A percentile compares a stretch with the other conserved stretches of the same genome.
Evolutionary conservation across 1,140 invertebrate species (phyloP).

Genomic region (Octopus bimaculoides): DNA sequence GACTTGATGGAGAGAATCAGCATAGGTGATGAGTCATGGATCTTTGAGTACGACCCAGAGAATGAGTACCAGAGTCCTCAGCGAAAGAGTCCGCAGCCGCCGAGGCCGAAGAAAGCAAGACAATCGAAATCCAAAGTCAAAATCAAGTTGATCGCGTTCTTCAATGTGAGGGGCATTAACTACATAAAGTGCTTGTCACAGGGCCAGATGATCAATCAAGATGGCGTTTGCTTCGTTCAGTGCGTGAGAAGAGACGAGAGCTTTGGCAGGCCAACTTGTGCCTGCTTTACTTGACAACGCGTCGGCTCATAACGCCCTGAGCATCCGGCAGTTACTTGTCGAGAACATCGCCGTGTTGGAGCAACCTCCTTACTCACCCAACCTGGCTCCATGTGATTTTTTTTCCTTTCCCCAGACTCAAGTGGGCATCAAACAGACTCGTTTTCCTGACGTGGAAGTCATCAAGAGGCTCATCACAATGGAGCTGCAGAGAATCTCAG

Average conservation of each 20-base stretch:
- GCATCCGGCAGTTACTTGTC: constrained; percentile 5
- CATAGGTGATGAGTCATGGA: not conserved
- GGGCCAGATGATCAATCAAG: not conserved
- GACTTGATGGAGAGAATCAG: not conserved
- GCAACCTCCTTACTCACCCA: not conserved
- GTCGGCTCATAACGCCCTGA: constrained; percentile 1
- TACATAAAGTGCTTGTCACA: not conserved
- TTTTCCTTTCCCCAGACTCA: not conserved
- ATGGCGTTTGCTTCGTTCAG: constrained; percentile 2
- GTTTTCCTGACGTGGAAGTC: not conserved
- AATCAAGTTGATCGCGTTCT: not conserved
- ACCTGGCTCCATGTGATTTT: not conserved
- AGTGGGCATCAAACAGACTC: not conserved
- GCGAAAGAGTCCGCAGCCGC: not conserved
- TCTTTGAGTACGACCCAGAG: constrained; percentile 5
- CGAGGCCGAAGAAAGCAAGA: not conserved
- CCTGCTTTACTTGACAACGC: not conserved
- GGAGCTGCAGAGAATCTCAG: not conserved
- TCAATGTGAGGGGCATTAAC: constrained; percentile 1
- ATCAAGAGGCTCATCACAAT: not conserved
- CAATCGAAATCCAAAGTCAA: not conserved
- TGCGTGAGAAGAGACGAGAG: constrained; percentile 11
- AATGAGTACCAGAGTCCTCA: not conserved
- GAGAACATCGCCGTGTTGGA: not conserved
- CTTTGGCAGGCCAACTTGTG: not conserved